Base-by-base conservation (phyloP, 2,888 invertebrate species). In the Micoletzkya japonica region DNA sequence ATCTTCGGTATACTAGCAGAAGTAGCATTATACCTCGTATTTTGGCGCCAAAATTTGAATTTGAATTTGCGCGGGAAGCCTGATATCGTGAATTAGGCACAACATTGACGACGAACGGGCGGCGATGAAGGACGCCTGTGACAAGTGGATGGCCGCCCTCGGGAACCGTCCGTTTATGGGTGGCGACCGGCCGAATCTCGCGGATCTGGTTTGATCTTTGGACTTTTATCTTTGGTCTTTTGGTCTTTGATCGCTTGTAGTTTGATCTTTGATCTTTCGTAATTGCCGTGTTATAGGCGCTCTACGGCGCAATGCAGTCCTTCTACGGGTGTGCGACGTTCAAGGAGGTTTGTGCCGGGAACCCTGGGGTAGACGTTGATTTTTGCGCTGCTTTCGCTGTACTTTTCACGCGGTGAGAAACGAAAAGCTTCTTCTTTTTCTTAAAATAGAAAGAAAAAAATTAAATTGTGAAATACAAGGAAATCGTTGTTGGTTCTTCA, bases 91-190 rank as follows among this genome's bases (percentile, higher is more conserved):
- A n/a, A 88, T 7, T 86, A 91, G 93, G 74, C 91, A 97, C 85
- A 88, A 91, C 71, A 89, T 98, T 36, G 91, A 92, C 75, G 92
- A 92, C 28, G 93, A 98, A 85, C 89, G 97, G 2, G 88, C 90
- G 74, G 93, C 95, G 0, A 89, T 98, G 20, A 95, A 94, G 86
- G 93, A 95, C 71, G 93, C 93, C 59, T 91, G 93, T 66, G 90
- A 92, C 81, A 88, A 89, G 56, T 97, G 95, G 93, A 88, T 91
- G 69, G 88, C 87, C 57, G 91, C 90, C 36, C 86, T 96, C 1
- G 88, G 88, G 1, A 89, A 90, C 49, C 88, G 89, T 54, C 90
- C 90, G 77, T 98, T 94, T 86, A 90, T 93, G 87, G 97, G 97
- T 7, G 97, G 96, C 0, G 84, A 87, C 30, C 86, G 90, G 24